These are phyloP conservation scores for Sitta carolinensis DNA, from an alignment of 2,797 vertebrate species.

Conservation along the genomic window DNA sequence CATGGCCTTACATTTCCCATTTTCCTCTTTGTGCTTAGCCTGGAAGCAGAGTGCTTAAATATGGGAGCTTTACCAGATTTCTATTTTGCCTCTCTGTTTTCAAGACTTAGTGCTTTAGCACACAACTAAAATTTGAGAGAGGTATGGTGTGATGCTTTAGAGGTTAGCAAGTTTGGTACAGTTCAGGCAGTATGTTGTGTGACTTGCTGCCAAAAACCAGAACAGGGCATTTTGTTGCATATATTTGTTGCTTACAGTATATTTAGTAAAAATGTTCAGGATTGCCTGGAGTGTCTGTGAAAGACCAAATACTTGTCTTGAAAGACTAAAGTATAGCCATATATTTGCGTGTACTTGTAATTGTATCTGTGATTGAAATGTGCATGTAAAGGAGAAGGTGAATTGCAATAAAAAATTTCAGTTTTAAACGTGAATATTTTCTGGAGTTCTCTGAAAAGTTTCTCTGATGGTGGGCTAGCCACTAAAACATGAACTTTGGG, in stretches of 20 bases:
- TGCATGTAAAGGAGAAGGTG: background rate
- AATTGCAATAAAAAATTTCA: background rate
- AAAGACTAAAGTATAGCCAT: background rate
- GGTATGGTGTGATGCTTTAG: background rate
- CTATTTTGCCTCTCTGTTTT: background rate
- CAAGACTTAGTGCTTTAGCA: background rate
- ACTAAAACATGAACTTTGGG: background rate
- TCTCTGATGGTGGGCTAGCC: background rate
- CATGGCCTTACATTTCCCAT: fast-evolving
- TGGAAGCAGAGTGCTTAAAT: background rate
- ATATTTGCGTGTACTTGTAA: background rate
- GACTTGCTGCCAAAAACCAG: background rate
- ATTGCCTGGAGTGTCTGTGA: background rate
- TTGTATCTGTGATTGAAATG: background rate
- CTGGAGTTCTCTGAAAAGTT: background rate
- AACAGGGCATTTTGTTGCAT: background rate
- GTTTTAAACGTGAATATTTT: background rate
- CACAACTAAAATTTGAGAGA: background rate
- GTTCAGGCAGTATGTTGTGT: background rate
- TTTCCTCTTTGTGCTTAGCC: background rate
- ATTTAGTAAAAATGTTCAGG: background rate
- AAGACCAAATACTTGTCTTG: background rate
- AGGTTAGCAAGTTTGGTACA: background rate
- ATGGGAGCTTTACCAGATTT: background rate
- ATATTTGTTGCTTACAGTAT: background rate